Base-by-base conservation (phyloP, 92 coral and sea anemone genomes). In the Zoanthus sociatus region DNA sequence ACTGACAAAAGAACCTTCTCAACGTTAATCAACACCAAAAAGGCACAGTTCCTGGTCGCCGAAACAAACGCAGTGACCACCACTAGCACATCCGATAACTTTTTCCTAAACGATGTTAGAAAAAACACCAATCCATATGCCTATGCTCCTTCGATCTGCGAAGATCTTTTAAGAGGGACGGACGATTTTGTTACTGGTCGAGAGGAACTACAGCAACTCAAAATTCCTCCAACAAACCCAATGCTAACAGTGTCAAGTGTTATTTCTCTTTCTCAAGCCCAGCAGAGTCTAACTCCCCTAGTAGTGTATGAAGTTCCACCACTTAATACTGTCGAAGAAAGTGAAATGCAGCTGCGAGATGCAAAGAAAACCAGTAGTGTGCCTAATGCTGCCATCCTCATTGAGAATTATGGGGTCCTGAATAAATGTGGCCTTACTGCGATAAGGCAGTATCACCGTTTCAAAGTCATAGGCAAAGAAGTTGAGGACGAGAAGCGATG, bases 81-180 rank as follows among this genome's bases (percentile, higher is more conserved):
- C 10, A 71, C 76, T 42, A 71, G 10, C 51, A 71, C 2, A 0
- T 71, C 76, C 21, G 18, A 13, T 71, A 71, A 45, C 44, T 32
- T 2, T 71, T n/a, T 30, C 76, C 76, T 71, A 71, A 71, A 14
- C 21, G 53, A 32, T 71, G 51, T 71, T 37, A n/a, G 16, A 9
- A 71, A 71, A 30, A 20, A 37, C 42, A 14, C 76, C 51, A 71
- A 32, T 71, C 51, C 21, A 71, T 37, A 45, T 26, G 14, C 76
- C 76, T 71, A 37, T 71, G 76, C 51, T 42, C 76, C 21, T 13
- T 71, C 76, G 46, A 71, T 37, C 76, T 71, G 76, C 18, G 51
- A 71, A 37, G 76, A 71, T 14, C 51, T 71, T 71, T 71, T 71
- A 37, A 71, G 51, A 71, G 76, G 76, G 76, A 71, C 76, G 44